These are phyloP conservation scores for Drosophila varians DNA, from an alignment of 1,140 invertebrate genomes.

Conservation along the genomic window DNA sequence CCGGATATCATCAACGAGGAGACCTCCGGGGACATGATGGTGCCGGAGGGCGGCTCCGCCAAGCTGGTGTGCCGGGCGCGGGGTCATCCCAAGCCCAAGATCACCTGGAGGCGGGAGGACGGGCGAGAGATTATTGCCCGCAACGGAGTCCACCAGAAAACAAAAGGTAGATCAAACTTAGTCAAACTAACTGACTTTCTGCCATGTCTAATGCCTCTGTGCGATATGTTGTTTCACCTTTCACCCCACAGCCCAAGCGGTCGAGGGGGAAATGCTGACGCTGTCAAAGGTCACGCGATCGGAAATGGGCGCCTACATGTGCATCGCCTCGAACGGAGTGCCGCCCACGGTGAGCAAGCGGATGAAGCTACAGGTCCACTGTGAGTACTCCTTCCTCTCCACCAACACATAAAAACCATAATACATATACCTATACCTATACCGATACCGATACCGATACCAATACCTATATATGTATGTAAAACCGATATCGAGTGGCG, in stretches of 20 bases:
- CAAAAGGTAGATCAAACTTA: constrained; percentile 86
- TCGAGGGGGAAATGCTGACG: constrained; percentile 90
- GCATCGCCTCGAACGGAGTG: constrained; percentile 91
- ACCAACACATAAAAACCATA: too few species aligned
- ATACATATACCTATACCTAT: too few species aligned
- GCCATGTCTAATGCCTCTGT: constrained; percentile 25
- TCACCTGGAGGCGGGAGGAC: constrained; percentile 94
- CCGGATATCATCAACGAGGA: constrained; percentile 95
- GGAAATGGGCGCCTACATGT: constrained; percentile 94
- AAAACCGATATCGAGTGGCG: background rate
- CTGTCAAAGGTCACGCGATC: constrained; percentile 91
- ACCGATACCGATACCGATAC: too few species aligned
- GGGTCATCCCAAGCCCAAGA: constrained; percentile 92
- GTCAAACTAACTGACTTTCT: background rate
- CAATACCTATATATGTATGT: background rate
- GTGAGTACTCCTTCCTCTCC: constrained; percentile 87
- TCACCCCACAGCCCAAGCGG: constrained; percentile 85
- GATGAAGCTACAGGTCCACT: constrained; percentile 92
- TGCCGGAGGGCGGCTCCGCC: constrained; percentile 94
- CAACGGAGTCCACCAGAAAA: constrained; percentile 87
- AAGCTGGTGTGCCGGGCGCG: constrained; percentile 93
- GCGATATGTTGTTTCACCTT: background rate
- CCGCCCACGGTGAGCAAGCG: constrained; percentile 91
- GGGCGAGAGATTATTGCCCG: constrained; percentile 91
- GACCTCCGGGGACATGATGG: constrained; percentile 94